Conservation (phyloP, 2,797 vertebrate species). For the Lepus townsendii region DNA sequence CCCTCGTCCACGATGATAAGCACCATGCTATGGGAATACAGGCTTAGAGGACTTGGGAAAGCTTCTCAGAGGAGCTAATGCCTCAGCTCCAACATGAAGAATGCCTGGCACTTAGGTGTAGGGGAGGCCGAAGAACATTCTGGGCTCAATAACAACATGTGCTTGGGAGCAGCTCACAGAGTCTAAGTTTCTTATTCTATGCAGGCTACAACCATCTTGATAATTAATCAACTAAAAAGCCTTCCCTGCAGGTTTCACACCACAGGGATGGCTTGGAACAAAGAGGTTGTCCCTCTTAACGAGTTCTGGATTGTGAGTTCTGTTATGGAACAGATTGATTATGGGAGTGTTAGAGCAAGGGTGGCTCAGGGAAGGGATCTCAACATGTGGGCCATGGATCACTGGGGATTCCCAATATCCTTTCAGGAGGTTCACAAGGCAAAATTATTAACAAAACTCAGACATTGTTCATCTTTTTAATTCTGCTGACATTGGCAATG, state of each 20-base stretch:
- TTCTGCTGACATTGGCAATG: not conserved
- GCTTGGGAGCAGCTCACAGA: not conserved
- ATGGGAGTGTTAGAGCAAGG: not conserved
- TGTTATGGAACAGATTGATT: not conserved
- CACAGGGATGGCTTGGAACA: not conserved
- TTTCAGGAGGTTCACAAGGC: not conserved
- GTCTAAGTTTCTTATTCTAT: not conserved
- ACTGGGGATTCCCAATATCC: not conserved
- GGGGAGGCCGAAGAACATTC: not conserved
- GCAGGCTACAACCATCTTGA: not conserved
- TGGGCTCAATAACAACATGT: not conserved
- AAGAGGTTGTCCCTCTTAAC: not conserved
- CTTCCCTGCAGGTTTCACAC: not conserved
- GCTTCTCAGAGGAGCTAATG: not conserved
- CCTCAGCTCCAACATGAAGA: slow-evolving; percentile 25
- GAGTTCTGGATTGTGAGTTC: slow-evolving; percentile 24
- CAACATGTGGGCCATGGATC: not conserved
- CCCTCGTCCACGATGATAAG: not conserved
- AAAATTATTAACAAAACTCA: not conserved
- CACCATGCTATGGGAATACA: not conserved
- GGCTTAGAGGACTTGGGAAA: not conserved
- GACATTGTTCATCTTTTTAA: not conserved
- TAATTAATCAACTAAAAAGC: not conserved
- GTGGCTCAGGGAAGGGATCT: not conserved
- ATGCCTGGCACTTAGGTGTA: not conserved